These are phyloP conservation scores for Lacanobia oleracea DNA, from an alignment of 2,888 invertebrate species.

Conservation along the genomic window DNA sequence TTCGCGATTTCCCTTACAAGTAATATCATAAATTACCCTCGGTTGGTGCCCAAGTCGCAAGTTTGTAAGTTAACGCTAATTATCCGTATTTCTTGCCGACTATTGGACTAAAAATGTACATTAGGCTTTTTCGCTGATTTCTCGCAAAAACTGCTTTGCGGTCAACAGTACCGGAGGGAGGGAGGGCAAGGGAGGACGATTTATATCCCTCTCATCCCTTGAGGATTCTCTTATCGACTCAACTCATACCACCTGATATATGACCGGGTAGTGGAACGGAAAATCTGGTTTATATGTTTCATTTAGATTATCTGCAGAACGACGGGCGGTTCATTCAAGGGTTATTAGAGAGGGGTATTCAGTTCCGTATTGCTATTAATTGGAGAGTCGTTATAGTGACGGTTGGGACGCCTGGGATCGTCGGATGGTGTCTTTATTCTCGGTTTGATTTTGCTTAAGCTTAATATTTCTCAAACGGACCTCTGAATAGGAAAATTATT, in stretches of 20 bases:
- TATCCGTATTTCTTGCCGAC: constrained; percentile 56
- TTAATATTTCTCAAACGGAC: too few species aligned
- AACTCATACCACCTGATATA: constrained; percentile 78
- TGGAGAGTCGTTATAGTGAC: constrained; percentile 14
- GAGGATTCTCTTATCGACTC: constrained; percentile 78
- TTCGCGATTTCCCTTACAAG: constrained; percentile 10
- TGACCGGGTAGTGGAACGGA: constrained; percentile 67
- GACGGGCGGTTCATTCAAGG: constrained; percentile 19
- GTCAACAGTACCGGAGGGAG: constrained; percentile 62
- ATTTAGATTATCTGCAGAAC: constrained; percentile 69
- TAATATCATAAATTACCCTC: constrained; percentile 34
- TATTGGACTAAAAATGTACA: constrained; percentile 55
- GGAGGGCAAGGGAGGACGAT: constrained; percentile 66
- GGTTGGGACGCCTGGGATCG: neutral
- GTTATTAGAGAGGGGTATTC: constrained; percentile 18
- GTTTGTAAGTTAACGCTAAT: constrained; percentile 49
- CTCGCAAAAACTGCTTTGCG: constrained; percentile 64
- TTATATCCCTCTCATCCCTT: constrained; percentile 77
- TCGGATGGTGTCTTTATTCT: neutral
- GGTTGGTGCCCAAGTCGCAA: constrained; percentile 19
- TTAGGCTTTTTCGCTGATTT: constrained; percentile 66
- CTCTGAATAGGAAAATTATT: too few species aligned
- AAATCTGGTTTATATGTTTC: constrained; percentile 74
- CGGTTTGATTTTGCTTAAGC: neutral
- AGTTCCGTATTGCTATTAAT: constrained; percentile 39